Evolutionary conservation across 2,113 vertebrate species (phyloP), one percentile per base, ranked within the genome.

Genomic region (Columba livia): DNA sequence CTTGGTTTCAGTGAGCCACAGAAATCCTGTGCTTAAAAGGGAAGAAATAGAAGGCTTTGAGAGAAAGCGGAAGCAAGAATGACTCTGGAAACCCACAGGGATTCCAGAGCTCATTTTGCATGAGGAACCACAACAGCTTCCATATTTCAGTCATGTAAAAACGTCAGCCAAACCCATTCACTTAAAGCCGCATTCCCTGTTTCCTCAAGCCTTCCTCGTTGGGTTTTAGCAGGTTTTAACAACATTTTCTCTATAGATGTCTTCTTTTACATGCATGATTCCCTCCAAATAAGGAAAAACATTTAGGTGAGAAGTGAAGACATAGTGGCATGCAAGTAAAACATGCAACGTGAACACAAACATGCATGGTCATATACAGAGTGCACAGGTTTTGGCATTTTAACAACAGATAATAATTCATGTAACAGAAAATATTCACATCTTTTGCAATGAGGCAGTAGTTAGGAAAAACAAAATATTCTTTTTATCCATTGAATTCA

Each of bases 131-230:
- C 16, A 34, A 50, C 13, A 61, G 29, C 78, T 91, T 91, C 81
- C 42, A 16, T 58, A n/a, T 75, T 88, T 57, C 58, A 81, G 88
- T 94, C 85, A 94, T 0, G 21, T 65, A 79, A 90, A 93, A 36
- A n/a, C 0, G 0, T 47, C 32, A 77, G 71, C 56, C 0, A 0
- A 78, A 8, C 14, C 7, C 31, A 57, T 57, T 85, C 44, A 34
- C 26, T 56, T 73, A 23, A 74, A 92, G 18, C 51, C 42, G 60
- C 24, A 12, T 38, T 58, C 24, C n/a, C 11, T n/a, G 18, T 56
- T 84, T 79, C 44, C 65, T 81, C 44, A 72, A 78, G 31, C 31
- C 79, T 93, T 74, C 40, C 25, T 83, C 40, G 31, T 58, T 77
- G 47, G 20, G 53, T 19, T 53, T 78, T 79, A 60, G 44, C 14